Base-by-base conservation (phyloP, 92 coral and sea anemone genomes). In the Ricordea florida region DNA sequence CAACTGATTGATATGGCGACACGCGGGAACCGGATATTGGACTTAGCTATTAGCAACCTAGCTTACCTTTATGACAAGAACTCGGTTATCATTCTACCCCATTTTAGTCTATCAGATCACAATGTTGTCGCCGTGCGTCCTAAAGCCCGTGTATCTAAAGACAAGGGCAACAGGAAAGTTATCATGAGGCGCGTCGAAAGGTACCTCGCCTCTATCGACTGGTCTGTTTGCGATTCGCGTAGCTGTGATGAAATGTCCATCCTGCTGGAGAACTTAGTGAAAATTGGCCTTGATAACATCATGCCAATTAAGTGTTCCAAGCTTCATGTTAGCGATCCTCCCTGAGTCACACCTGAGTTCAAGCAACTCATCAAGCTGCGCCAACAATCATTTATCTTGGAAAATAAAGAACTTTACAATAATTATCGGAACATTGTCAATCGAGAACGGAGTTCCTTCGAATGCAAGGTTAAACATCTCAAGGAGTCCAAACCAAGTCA, bases 41-140 rank as follows among this genome's bases (percentile, higher is more conserved):
- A 86, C 53, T 61, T 86, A 16, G 73, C 62, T 20, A 16, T 86
- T 9, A 86, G 87, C 46, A 86, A 75, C 61, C 68, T 86, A 6
- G 31, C 75, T 5, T 69, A 82, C 0, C 53, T 72, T 48, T 82
- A 64, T 41, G 76, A 62, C 59, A 32, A 32, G 14, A 62, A 81
- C 65, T 17, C 72, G 20, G 80, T 81, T 25, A 14, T 62, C 35
- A 76, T 30, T 40, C 26, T 76, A 16, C 57, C 66, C 18, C 82
- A 72, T 6, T 76, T 76, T 16, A 72, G 73, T 0, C 5, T 76
- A 21, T 76, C 82, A 8, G 57, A 62, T 64, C 73, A 66, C 7
- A 66, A 46, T 3, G 57, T 66, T 16, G 62, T 48, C 11, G 9
- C 27, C 6, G 25, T 47, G 58, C 20, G 71, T 18, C 20, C 50